Conservation (phyloP, 2,888 invertebrate species). For the Drosophila birchii region DNA sequence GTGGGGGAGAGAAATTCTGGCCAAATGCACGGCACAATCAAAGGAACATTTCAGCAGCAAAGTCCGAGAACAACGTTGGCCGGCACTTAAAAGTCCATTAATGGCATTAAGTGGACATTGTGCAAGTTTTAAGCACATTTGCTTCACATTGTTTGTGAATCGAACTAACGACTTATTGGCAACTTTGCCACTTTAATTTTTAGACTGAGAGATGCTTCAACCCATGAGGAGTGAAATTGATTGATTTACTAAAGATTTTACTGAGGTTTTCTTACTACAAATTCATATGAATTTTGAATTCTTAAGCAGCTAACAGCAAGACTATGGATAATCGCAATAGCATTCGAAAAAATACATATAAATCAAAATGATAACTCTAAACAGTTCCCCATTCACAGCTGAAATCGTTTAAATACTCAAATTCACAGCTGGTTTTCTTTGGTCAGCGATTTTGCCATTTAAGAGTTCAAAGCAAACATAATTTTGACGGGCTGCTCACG, state of each 20-base stretch:
- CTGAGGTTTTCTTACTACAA: rapidly evolving
- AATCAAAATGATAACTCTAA: not conserved
- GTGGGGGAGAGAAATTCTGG: not conserved
- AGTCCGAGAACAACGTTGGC: constrained; percentile 71
- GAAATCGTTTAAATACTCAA: constrained; percentile 1
- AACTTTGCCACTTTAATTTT: constrained; percentile 23
- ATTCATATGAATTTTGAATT: not conserved
- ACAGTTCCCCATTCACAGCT: not conserved
- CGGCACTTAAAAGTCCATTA: constrained; percentile 79
- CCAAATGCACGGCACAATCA: constrained; percentile 46
- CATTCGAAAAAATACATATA: not conserved
- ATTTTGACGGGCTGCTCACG: constrained; percentile 62
- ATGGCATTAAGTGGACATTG: constrained; percentile 79
- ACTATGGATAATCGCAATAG: no score
- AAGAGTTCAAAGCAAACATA: constrained; percentile 51
- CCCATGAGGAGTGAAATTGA: not conserved
- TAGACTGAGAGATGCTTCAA: not conserved
- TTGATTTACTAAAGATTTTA: not conserved
- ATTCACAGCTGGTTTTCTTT: not conserved
- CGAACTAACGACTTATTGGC: constrained; percentile 17
- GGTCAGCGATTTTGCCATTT: constrained; percentile 24
- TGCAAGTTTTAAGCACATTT: constrained; percentile 67
- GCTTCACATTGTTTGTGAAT: constrained; percentile 42
- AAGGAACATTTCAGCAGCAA: constrained; percentile 66
- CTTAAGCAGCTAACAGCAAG: not conserved